Evolutionary conservation across 2,888 invertebrate genomes (phyloP), one percentile per base, ranked within the genome.

Genomic region (Agrotis puta): DNA sequence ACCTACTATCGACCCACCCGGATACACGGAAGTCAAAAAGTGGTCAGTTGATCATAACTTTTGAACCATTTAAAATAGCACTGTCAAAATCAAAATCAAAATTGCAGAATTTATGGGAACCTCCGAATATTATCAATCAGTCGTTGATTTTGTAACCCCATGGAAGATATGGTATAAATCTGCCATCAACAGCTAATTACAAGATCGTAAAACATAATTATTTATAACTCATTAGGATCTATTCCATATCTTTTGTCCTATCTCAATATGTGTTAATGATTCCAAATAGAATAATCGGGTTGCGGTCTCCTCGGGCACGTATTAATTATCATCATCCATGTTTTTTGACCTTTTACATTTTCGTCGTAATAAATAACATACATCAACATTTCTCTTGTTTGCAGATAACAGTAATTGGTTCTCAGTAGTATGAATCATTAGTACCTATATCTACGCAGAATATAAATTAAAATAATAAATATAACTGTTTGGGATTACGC

Each of bases 211-310:
- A 27, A 27, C 5, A n/a, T 27, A 3, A 27, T 27, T 27, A 77
- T 48, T 6, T 22, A 9, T 48, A 11, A 43, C 54, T 48, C 4
- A 57, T 77, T 53, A 53, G 0, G 14, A 61, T 51, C 57, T 47
- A 43, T 47, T 9, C 14, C 6, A 18, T 50, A 22, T 13, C 16
- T 39, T n/a, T 59, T 13, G 51, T 57, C n/a, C 39, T 61, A 53
- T 57, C 22, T 22, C 50, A 76, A 61, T 64, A 64, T 43, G 6
- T 61, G 18, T 58, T 39, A 58, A 20, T 59, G 56, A 48, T 22
- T 5, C 50, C 39, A 62, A 75, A 63, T 16, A 45, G 59, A 58
- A 70, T 76, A 85, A 83, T 85, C 79, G 57, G 59, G 11, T 27
- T n/a, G 2, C 11, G 27, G 54, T 48, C 47, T 24, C 50, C 22